phyloP scores from a whole-genome alignment of 1,140 invertebrate genomes.

The Drosophila takahashii region DNA sequence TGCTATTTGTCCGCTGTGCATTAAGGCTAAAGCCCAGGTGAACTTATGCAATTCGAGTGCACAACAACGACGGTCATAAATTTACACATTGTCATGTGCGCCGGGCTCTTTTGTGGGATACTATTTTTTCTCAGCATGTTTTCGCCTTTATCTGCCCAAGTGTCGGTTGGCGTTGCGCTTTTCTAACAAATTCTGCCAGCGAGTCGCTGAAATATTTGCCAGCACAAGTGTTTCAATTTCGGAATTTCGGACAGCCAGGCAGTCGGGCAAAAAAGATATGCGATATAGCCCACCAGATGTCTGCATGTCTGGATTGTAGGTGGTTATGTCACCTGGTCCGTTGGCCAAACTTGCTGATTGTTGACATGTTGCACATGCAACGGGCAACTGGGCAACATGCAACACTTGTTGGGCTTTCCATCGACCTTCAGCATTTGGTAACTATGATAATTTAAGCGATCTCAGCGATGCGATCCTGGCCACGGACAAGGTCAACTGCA shows the following conservation, averaged over 20 bases:
- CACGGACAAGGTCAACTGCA: constrained; percentile 74
- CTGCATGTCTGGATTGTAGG: constrained; percentile 13
- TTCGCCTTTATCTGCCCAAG: constrained; percentile 40
- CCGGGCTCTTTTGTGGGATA: constrained; percentile 46
- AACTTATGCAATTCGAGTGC: constrained; percentile 71
- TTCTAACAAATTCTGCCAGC: constrained; percentile 76
- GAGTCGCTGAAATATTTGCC: constrained; percentile 74
- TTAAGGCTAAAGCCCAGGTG: constrained; percentile 48
- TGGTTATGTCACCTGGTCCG: constrained; percentile 35
- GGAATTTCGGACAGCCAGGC: constrained; percentile 10
- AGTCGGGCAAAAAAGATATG: constrained; percentile 3
- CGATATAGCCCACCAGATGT: constrained; percentile 11
- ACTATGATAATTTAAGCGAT: constrained; percentile 57
- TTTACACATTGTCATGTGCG: constrained; percentile 75
- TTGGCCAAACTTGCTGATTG: constrained; percentile 2
- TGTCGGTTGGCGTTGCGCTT: constrained; percentile 47
- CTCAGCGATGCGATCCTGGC: constrained; percentile 43
- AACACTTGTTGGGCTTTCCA: constrained; percentile 8
- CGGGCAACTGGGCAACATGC: not conserved
- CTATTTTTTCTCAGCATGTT: constrained; percentile 49
- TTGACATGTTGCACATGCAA: constrained; percentile 33
- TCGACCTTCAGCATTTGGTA: constrained; percentile 68
- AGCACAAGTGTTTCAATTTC: constrained; percentile 70
- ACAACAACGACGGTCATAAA: constrained; percentile 61
- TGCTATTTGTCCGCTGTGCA: constrained; percentile 64